Conservation (phyloP, 2,797 vertebrate species). For the Arrhamphus sclerolepis region DNA sequence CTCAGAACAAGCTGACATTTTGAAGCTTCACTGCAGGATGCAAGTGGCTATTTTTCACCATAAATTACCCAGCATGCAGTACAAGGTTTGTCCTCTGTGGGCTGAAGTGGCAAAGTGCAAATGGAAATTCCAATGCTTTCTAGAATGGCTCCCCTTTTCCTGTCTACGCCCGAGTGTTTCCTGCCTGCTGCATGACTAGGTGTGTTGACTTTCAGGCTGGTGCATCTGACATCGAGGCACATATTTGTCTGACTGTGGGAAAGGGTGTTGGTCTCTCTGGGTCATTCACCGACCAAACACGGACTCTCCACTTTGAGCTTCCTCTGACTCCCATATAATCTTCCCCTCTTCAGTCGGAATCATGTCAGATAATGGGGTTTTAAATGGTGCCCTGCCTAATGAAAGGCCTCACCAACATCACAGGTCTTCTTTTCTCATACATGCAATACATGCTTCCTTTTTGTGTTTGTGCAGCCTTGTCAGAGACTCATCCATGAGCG, state of each 20-base stretch:
- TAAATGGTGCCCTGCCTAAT: conserved; percentile 45
- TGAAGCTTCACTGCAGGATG: conserved; percentile 31
- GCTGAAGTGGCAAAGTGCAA: conserved; percentile 64
- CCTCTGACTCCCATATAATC: conserved; percentile 48
- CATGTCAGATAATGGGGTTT: conserved; percentile 19
- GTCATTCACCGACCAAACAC: conserved; percentile 29
- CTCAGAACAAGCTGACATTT: conserved; percentile 44
- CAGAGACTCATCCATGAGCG: conserved; percentile 60
- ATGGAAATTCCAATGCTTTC: conserved; percentile 78
- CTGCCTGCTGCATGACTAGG: conserved; percentile 73
- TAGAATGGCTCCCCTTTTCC: conserved; percentile 77
- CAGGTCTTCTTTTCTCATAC: conserved; percentile 46
- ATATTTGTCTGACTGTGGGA: conserved; percentile 58
- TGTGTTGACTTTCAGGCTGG: conserved; percentile 75
- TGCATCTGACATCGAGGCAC: conserved; percentile 57
- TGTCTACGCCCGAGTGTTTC: conserved; percentile 80
- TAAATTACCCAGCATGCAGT: conserved; percentile 43
- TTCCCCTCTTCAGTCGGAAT: conserved; percentile 26
- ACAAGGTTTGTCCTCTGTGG: conserved; percentile 59
- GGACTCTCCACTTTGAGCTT: conserved; percentile 43
- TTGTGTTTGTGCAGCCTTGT: conserved; percentile 56
- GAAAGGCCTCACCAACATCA: conserved; percentile 40
- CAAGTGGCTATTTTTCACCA: conserved; percentile 22
- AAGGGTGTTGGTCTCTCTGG: conserved; percentile 58
- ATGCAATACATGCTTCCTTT: conserved; percentile 34